Base-by-base conservation (phyloP, 2,797 vertebrate species). In the Podargus strigoides region DNA sequence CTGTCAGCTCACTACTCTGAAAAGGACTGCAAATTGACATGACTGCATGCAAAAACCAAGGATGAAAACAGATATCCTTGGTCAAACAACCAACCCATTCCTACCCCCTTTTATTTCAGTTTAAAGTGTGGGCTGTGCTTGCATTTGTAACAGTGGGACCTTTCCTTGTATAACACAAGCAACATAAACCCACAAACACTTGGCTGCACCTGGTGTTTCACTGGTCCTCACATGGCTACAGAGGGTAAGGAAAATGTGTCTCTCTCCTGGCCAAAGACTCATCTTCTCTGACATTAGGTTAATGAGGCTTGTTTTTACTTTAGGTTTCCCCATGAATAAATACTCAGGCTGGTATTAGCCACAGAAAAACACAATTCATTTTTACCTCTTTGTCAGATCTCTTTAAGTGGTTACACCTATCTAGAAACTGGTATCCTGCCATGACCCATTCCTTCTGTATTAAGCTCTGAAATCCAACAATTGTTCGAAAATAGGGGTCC, bases 401-500 rank as follows among this genome's bases (percentile, higher is more conserved):
- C 96, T 99, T 99, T 63, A 99, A 98, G 97, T 99, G 99, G 98
- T 99, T 99, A 97, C 99, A 99, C 96, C 99, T 98, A 87, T 99
- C 99, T 66, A 99, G 97, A 95, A 99, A 99, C 53, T 98, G 99
- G 91, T 99, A 98, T 63, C 99, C 99, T 26, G 99, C 98, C 99
- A 99, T 99, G 97, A 99, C 99, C 99, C 99, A 99, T 94, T 99
- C 99, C 97, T 99, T 99, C 98, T 99, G 99, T 89, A 99, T 98
- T 92, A 99, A 98, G 96, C 98, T 98, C 97, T 99, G 99, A 97
- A 99, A 99, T 67, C 99, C 99, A 55, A 93, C 77, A 42, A 99
- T 98, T 90, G 98, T 99, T 92, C 99, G 98, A 92, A 98, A 99
- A 86, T 99, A 98, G 62, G 99, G 99, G 93, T 99, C 99, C 98